phyloP scores from a whole-genome alignment of 92 coral and sea anemone genomes.

The Anthopleura xanthogrammica region DNA sequence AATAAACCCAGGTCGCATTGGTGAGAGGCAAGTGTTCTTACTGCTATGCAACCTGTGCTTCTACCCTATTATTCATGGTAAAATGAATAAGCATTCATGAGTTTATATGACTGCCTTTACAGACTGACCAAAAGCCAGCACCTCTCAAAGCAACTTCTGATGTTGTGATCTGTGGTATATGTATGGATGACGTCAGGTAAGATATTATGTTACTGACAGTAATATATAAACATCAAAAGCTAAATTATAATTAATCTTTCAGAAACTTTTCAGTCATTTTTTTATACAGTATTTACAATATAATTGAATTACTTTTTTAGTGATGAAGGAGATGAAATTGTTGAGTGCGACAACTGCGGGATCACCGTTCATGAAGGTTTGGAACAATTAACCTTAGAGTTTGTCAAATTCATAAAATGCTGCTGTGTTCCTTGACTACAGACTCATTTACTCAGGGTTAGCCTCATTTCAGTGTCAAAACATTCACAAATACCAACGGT shows the following conservation, averaged over 20 bases:
- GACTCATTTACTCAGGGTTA: too few species aligned
- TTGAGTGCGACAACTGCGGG: constrained; percentile 97
- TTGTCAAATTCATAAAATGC: not conserved
- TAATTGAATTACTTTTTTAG: constrained; percentile 38
- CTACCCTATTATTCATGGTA: too few species aligned
- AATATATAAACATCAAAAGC: too few species aligned
- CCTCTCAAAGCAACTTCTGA: constrained; percentile 41
- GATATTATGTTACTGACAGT: not conserved
- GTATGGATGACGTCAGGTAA: constrained; percentile 93
- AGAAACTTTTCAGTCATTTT: too few species aligned
- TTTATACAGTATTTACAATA: too few species aligned
- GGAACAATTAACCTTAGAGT: not conserved
- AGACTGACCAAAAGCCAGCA: constrained; percentile 30
- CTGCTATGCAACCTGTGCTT: too few species aligned
- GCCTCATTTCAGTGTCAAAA: too few species aligned
- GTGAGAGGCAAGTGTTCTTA: too few species aligned
- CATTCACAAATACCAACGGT: too few species aligned
- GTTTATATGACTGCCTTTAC: not conserved
- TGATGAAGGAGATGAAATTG: constrained; percentile 99
- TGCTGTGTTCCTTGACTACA: too few species aligned
- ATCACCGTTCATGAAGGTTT: constrained; percentile 96
- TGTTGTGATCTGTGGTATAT: constrained; percentile 92
- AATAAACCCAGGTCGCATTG: too few species aligned
- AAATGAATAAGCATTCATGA: not conserved
- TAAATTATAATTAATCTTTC: too few species aligned